Conservation (phyloP, 2,113 vertebrate species). For the Pomatostomus ruficeps region DNA sequence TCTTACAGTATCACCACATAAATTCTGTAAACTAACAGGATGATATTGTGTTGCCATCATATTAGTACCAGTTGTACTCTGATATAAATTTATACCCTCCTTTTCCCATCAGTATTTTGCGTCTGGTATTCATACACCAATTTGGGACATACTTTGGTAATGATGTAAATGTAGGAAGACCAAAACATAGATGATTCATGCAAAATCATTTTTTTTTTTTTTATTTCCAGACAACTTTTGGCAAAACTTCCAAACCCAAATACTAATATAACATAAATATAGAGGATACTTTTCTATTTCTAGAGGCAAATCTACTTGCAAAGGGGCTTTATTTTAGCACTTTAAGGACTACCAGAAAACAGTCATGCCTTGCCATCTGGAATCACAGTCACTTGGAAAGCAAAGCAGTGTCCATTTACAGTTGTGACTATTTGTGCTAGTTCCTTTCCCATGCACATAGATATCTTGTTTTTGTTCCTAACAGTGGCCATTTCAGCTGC, state of each 20-base stretch:
- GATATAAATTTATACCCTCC: constrained; percentile 59
- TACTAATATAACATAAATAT: constrained; percentile 71
- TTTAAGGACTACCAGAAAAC: not conserved
- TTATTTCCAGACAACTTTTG: constrained; percentile 54
- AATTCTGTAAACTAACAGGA: not conserved
- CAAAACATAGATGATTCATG: constrained; percentile 66
- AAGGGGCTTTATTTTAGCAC: constrained; percentile 37
- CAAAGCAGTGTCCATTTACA: not conserved
- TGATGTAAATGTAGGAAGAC: constrained; percentile 69
- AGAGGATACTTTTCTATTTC: constrained; percentile 71
- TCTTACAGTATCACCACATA: constrained; percentile 12
- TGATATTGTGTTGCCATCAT: constrained; percentile 23
- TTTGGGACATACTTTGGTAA: constrained; percentile 71
- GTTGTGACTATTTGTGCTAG: not conserved
- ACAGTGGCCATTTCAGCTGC: not conserved
- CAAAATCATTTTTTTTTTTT: not conserved
- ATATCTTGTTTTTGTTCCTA: not conserved
- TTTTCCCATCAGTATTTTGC: constrained; percentile 43
- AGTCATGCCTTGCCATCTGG: not conserved
- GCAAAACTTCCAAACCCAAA: constrained; percentile 56
- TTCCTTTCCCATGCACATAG: not conserved
- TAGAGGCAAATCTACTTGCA: constrained; percentile 49
- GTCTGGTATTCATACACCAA: constrained; percentile 58
- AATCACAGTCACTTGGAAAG: not conserved
- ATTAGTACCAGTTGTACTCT: constrained; percentile 48